Evolutionary conservation across 2,113 vertebrate genomes (phyloP), one percentile per base, ranked within the genome.

Genomic region (Atlantisia rogersi): DNA sequence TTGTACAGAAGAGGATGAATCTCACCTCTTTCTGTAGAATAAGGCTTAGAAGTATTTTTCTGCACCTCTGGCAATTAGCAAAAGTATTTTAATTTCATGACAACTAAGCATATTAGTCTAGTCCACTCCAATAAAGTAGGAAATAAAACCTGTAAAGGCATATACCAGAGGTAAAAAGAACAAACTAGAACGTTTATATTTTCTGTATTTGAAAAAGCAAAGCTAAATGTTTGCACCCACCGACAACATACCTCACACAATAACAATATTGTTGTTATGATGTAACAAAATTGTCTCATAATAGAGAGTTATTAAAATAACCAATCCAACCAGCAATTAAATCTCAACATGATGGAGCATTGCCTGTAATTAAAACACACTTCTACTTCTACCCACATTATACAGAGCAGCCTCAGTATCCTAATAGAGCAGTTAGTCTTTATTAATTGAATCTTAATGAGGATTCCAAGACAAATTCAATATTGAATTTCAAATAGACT

Each of bases 391-490:
- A 94, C 73, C 48, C 88, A 94, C 16, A 0, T 81, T 60, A 81
- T 31, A 53, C 65, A 80, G 40, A 76, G 74, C 39, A 90, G 63
- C 68, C 71, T 8, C 0, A 84, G 64, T 75, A 90, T 52, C 76
- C 69, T 53, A 77, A 75, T 60, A 40, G 17, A 86, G 48, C 44
- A 73, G 31, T 52, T 71, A 92, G 67, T 50, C 86, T 79, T 93
- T 79, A 95, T 94, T 92, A 95, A 91, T 86, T 90, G 35, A 48
- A 71, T 29, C 86, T 78, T 88, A 94, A 94, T 50, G 82, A 87
- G 48, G 68, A 78, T 35, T 86, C 48, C 76, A 68, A 78, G 86
- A 81, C 39, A 65, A 78, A 96, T 88, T 82, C 37, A 86, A 25
- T 83, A 67, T 21, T 86, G 68, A 79, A 82, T 90, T 84, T 71